Conservation (phyloP, 2,113 vertebrate genomes). For the Nothobranchius furzeri region DNA sequence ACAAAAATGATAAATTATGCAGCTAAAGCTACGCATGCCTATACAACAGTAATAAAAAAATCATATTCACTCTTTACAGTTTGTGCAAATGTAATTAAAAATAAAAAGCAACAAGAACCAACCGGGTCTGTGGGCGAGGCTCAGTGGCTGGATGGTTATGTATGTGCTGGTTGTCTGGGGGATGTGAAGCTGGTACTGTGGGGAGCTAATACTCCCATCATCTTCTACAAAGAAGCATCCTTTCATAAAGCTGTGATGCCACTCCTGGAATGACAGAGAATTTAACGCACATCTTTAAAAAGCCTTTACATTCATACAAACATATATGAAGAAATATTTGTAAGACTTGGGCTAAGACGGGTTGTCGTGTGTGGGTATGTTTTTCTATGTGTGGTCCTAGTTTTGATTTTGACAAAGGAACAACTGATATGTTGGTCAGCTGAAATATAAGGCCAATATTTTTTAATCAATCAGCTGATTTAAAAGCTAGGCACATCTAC, state of each 20-base stretch:
- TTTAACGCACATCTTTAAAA: not conserved
- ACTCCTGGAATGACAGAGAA: slow-evolving; percentile 79
- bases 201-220: slow-evolving; percentile 81
- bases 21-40: no score
- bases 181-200: slow-evolving; percentile 87
- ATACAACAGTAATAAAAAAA: no score
- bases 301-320: no score
- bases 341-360: no score
- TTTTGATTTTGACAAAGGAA: slow-evolving; percentile 4
- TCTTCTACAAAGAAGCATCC: slow-evolving; percentile 93
- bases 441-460: no score
- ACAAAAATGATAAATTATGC: no score
- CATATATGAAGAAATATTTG: no score
- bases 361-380: not conserved
- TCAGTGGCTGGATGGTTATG: slow-evolving; percentile 86
- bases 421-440: no score
- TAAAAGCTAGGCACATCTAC: no score
- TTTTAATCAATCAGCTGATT: no score
- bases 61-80: not conserved
- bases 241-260: slow-evolving; percentile 80
- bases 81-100: not conserved
- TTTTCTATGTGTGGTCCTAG: slow-evolving; percentile 16
- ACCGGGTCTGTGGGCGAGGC: slow-evolving; percentile 71
- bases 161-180: slow-evolving; percentile 81
- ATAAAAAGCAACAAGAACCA: slow-evolving; percentile 20